Evolutionary conservation across 2,113 vertebrate species (phyloP).

Genomic region (Microcebus ravelobensis): DNA sequence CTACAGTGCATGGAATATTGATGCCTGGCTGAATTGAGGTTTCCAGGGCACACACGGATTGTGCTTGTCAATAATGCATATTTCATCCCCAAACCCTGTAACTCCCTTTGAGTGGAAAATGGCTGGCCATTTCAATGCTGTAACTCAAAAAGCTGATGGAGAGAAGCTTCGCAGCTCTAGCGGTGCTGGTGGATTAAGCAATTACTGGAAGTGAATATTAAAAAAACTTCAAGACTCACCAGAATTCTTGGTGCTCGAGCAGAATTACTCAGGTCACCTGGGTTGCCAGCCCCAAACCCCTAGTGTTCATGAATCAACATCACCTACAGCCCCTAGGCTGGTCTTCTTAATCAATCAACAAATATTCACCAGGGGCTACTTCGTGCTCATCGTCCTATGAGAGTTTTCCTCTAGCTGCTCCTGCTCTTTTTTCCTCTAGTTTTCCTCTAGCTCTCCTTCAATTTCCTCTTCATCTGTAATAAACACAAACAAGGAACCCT

Average conservation of each 20-base stretch:
- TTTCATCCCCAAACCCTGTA: slow-evolving; percentile 1
- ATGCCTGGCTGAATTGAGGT: not conserved
- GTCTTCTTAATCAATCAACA: not conserved
- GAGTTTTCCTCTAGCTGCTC: not conserved
- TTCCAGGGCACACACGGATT: not conserved
- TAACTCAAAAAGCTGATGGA: not conserved
- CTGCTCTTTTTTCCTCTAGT: no score
- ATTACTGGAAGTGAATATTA: slow-evolving; percentile 17
- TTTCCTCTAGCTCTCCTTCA: not conserved
- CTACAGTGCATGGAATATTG: not conserved
- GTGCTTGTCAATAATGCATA: not conserved
- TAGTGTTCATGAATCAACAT: not conserved
- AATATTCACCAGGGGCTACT: not conserved
- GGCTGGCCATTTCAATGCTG: not conserved
- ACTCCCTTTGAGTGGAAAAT: not conserved
- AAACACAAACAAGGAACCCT: not conserved
- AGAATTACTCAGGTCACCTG: not conserved
- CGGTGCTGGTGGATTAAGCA: not conserved
- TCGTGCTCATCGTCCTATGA: not conserved
- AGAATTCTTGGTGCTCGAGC: not conserved
- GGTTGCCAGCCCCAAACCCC: not conserved
- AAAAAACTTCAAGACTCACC: not conserved
- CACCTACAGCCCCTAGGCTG: not conserved
- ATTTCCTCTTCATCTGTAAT: not conserved
- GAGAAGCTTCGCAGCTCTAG: not conserved